Conservation (phyloP, 2,797 vertebrate species). For the Pteronotus mesoamericanus region DNA sequence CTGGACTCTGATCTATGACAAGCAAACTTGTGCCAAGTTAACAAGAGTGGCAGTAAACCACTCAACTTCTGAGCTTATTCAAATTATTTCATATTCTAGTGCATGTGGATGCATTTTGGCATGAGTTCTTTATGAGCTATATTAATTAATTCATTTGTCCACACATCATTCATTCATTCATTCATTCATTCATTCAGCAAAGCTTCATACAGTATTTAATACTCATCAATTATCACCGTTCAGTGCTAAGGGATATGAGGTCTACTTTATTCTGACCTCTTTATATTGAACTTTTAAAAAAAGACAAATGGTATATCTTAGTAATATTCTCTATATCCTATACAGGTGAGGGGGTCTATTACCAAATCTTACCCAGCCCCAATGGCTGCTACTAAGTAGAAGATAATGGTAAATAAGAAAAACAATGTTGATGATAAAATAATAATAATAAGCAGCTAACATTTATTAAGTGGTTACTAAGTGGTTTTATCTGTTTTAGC, state of each 20-base stretch:
- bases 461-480: neutral
- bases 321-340: neutral
- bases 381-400: neutral
- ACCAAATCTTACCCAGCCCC: neutral
- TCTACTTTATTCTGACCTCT: neutral
- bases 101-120: neutral
- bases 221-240: neutral
- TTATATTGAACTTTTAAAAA: neutral
- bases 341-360: neutral
- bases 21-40: neutral
- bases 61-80: neutral
- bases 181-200: neutral
- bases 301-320: neutral
- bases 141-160: neutral
- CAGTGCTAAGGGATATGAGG: neutral
- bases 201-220: neutral
- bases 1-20: neutral
- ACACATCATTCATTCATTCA: neutral
- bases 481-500: neutral
- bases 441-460: neutral
- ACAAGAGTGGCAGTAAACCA: neutral
- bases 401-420: neutral
- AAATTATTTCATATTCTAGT: slow-evolving; percentile 35
- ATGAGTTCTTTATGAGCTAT: neutral
- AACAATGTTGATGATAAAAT: neutral